These are phyloP conservation scores for Nothocercus julius DNA, from an alignment of 2,113 vertebrate genomes.

Conservation along the genomic window DNA sequence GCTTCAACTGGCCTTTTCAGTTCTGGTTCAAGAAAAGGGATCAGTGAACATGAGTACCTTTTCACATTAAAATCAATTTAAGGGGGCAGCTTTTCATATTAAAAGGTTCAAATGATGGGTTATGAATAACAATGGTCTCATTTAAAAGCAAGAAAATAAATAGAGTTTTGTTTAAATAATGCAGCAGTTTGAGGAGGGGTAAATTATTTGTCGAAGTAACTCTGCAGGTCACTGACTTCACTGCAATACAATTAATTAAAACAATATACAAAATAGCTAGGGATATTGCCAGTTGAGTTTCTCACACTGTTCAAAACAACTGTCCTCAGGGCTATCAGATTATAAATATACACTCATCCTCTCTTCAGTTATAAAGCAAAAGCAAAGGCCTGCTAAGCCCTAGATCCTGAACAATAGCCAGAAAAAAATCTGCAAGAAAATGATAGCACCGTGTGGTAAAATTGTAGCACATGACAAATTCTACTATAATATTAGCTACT, in stretches of 20 bases:
- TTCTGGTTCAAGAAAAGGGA: neutral
- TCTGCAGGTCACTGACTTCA: neutral
- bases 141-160: slow-evolving; percentile 14
- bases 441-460: neutral
- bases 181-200: neutral
- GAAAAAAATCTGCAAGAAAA: neutral
- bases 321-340: neutral
- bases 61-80: neutral
- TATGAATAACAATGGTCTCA: neutral
- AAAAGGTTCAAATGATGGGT: neutral
- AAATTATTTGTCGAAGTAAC: neutral
- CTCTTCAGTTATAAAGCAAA: neutral
- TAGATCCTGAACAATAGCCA: neutral
- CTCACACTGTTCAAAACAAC: neutral
- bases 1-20: neutral
- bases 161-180: neutral
- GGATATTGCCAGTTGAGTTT: neutral
- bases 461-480: neutral
- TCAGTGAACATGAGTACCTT: neutral
- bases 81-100: neutral
- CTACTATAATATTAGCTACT: neutral
- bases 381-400: neutral
- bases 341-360: too few relatives aligned
- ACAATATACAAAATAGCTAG: neutral
- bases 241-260: neutral